phyloP scores from a whole-genome alignment of 2,797 vertebrate species.

The Heteromormyrus szaboi region DNA sequence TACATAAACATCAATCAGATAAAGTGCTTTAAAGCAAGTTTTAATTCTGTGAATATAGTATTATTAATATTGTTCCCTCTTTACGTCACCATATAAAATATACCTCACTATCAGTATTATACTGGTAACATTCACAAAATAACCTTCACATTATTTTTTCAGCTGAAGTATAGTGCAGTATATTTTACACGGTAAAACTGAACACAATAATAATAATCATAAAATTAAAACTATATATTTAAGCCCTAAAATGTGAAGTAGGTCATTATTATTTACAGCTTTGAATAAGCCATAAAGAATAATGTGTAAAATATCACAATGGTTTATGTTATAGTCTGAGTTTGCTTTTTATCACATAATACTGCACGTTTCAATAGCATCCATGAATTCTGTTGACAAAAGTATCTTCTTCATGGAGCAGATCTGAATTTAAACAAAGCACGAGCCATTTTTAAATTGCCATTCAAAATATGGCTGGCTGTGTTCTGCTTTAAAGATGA shows the following conservation, averaged over 20 bases:
- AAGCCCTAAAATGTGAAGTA: neutral
- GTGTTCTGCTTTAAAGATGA: neutral
- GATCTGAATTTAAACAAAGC: neutral
- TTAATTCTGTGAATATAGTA: neutral
- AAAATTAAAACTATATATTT: neutral
- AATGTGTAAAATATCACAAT: neutral
- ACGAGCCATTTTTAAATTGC: neutral
- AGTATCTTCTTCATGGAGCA: neutral
- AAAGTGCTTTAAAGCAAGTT: conserved; percentile 5
- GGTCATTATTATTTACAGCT: neutral
- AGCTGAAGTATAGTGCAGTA: neutral
- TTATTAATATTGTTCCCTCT: neutral
- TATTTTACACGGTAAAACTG: neutral
- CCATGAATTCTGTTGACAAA: neutral
- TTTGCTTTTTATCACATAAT: neutral
- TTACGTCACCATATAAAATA: neutral
- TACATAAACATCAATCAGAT: neutral
- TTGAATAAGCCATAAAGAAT: neutral
- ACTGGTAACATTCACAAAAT: neutral
- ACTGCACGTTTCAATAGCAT: neutral
- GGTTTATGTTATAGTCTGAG: conserved; percentile 1
- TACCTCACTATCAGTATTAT: neutral
- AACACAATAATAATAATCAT: neutral
- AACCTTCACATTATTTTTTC: neutral
- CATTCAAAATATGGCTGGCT: neutral